phyloP scores from a whole-genome alignment of 2,888 invertebrate species.

The Agrotis puta region DNA sequence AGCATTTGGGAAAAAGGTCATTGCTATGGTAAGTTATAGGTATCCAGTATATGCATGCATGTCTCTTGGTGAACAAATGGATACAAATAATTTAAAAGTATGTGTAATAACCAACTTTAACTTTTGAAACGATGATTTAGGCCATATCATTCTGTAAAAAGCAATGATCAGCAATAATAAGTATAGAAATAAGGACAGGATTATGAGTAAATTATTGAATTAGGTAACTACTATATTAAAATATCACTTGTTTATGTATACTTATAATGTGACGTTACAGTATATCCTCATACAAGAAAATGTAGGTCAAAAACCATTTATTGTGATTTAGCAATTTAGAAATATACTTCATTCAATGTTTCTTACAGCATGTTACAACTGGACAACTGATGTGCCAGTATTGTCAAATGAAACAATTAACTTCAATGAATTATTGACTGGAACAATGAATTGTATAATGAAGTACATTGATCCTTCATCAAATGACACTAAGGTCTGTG shows the following conservation, averaged over 20 bases:
- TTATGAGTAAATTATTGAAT: no score
- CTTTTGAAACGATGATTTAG: no score
- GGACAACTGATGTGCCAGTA: constrained; percentile 81
- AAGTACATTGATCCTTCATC: constrained; percentile 70
- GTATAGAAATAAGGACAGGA: no score
- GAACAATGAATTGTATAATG: constrained; percentile 85
- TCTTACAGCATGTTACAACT: constrained; percentile 90
- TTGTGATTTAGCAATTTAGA: background rate
- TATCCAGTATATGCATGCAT: background rate
- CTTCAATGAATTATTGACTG: constrained; percentile 86
- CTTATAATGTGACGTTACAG: no score
- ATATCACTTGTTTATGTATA: no score
- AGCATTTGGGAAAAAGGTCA: constrained; percentile 92
- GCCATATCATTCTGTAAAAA: no score
- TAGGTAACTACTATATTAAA: no score
- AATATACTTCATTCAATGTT: background rate
- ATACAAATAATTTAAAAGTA: no score
- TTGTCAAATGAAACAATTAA: constrained; percentile 87
- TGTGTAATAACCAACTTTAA: no score
- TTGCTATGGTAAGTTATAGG: constrained; percentile 90
- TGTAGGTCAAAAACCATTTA: background rate
- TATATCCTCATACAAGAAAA: no score
- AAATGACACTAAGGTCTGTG: constrained; percentile 85
- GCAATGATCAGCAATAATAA: no score
- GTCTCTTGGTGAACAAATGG: background rate